Evolutionary conservation across 2,888 invertebrate species (phyloP).

Genomic region (Drosophila formosana): DNA sequence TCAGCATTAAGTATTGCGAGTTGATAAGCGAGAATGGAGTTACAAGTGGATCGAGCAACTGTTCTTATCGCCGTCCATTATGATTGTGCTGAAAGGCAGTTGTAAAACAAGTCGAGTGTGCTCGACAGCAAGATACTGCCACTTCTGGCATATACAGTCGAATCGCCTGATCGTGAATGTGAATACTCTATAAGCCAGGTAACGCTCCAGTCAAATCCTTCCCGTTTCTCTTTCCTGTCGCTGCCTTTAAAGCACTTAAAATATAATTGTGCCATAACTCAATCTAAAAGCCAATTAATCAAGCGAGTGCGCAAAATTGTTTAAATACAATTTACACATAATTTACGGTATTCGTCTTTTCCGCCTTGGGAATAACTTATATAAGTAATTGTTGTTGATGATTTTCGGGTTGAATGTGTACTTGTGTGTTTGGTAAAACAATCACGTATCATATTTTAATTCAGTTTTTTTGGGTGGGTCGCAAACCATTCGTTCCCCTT

Average conservation of each 20-base stretch:
- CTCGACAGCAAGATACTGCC: neutral
- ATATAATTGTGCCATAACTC: constrained; percentile 39
- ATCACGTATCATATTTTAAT: constrained; percentile 57
- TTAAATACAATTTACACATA: constrained; percentile 54
- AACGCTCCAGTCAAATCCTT: neutral
- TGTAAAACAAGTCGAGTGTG: constrained; percentile 12
- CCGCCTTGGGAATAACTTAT: constrained; percentile 56
- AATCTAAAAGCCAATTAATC: constrained; percentile 61
- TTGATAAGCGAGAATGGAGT: constrained; percentile 9
- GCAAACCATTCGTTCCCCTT: neutral
- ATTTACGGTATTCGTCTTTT: constrained; percentile 69
- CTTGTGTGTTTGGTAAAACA: constrained; percentile 49
- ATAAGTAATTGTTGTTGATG: constrained; percentile 53
- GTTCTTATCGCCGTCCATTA: constrained; percentile 26
- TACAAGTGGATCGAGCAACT: neutral
- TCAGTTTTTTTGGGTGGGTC: constrained; percentile 31
- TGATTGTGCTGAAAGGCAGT: constrained; percentile 11
- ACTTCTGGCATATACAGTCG: neutral
- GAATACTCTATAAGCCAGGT: neutral
- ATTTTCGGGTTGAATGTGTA: constrained; percentile 33
- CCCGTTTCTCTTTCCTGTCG: neutral
- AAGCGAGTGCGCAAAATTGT: constrained; percentile 35
- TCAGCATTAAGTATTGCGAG: constrained; percentile 14
- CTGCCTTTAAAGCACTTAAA: neutral
- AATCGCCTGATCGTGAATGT: too few relatives aligned